These are phyloP conservation scores for Dissostichus mawsoni DNA, from an alignment of 2,113 vertebrate genomes.

Conservation along the genomic window DNA sequence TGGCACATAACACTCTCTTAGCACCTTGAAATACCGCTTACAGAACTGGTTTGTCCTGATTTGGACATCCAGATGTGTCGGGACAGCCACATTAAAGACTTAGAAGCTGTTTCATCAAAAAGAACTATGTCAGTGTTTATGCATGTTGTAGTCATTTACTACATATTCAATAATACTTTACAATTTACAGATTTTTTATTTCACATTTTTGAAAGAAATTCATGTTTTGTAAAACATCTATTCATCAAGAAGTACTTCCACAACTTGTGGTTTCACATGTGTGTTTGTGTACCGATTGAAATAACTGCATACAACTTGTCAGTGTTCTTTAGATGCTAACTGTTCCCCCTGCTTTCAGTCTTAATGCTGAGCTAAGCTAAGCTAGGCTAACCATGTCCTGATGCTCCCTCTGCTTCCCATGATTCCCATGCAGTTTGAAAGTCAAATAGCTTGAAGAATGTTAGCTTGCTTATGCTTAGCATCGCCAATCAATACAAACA, in stretches of 20 bases:
- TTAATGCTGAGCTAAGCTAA: background rate
- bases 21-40: slow-evolving; percentile 31
- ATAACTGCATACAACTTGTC: background rate
- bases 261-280: background rate
- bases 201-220: background rate
- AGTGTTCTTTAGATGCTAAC: background rate
- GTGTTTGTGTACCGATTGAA: background rate
- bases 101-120: background rate
- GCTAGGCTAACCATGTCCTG: background rate
- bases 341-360: background rate
- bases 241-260: background rate
- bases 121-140: background rate
- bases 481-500: background rate
- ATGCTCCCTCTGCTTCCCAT: background rate
- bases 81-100: slow-evolving; percentile 4
- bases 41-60: background rate
- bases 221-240: background rate
- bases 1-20: slow-evolving; percentile 39
- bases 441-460: background rate
- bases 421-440: background rate
- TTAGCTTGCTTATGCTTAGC: background rate
- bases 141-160: background rate
- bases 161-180: background rate
- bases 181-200: background rate
- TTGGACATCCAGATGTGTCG: background rate